Evolutionary conservation across 2,888 invertebrate species (phyloP), one percentile per base, ranked within the genome.

Genomic region (Ophion ventricosus): DNA sequence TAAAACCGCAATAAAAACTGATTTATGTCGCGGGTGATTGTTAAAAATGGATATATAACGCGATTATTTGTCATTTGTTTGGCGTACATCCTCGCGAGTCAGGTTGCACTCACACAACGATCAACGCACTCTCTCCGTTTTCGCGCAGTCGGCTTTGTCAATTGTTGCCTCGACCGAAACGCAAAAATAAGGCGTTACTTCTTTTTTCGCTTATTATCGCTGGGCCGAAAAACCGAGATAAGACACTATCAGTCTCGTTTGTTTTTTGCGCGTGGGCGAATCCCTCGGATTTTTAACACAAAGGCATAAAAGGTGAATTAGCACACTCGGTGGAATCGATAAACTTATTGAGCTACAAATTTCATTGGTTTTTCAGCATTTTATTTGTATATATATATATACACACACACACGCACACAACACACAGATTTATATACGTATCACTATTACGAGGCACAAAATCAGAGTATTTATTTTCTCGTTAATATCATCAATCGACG

Each of bases 301-400:
- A 79, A 84, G 81, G 84, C 84, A 79, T 59, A 78, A 75, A 72
- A 26, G 78, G 78, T 35, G 80, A 75, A 81, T 84, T 81, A 74
- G 81, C 74, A 79, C 81, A 61, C 75, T 54, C 70, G 78, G 66
- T 69, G 14, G 25, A 61, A 79, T 74, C 73, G 67, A 75, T 78
- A 72, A 54, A 64, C 29, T 64, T 35, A 35, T 54, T 17, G 20
- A 29, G 20, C n/a, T 40, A 70, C 35, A 49, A 61, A 5, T 54
- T 70, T 70, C 40, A 5, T 43, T 78, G 1, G 64, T 63, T 43
- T 23, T 40, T 66, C 11, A 7, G 17, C 5, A 23, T 57, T 35
- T 72, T 57, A 14, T 63, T 63, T 26, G 3, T 11, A 61, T 14
- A 61, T 4, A 61, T 14, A 1, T 2, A 8, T 23, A 20, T 1